Base-by-base conservation (phyloP, 2,797 vertebrate genomes). In the Enteromius paludinosus region DNA sequence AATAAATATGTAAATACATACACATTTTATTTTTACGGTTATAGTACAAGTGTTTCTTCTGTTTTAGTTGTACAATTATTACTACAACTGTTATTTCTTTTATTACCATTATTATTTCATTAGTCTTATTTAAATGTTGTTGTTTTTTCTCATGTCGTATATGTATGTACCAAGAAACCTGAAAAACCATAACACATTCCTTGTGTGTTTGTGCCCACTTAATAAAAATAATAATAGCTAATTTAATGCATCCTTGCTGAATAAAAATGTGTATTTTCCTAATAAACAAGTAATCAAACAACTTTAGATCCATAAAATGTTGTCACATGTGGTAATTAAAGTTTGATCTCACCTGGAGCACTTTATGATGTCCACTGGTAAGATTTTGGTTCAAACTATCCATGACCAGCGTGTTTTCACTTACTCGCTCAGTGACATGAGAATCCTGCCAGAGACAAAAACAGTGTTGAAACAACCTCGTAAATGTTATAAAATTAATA, bases 311-410 rank as follows among this genome's bases (percentile, higher is more conserved):
- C 28, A 64, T 64, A 64, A 64, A 64, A 18, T 33, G 28, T 33
- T 35, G n/a, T 59, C 35, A 59, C 52, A 1, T 14, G 33, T 17
- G 4, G 14, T 74, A 41, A n/a, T 18, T 49, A 6, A 43, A 71
- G 7, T 41, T 65, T n/a, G 47, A 49, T n/a, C 95, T 93, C 83
- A 99, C 97, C 96, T 97, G 95, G 20, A 96, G 86, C 83, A 93
- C 81, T 56, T 95, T 93, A 87, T 94, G 95, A 52, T 85, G 88
- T 81, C 91, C 87, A 2, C 89, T 91, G 0, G 87, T 65, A 20
- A 92, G 54, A 87, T 91, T 96, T 83, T 92, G 95, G 85, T 92
- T 90, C 14, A 95, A 45, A 38, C 90, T 84, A 72, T 97, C 96
- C 97, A 98, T 99, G 91, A 91, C 90, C 77, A 70, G 84, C 0